A percentile compares a stretch with the other conserved stretches of the same genome.
phyloP scores from a whole-genome alignment of 1,140 invertebrate species.

The Nasonia giraulti region DNA sequence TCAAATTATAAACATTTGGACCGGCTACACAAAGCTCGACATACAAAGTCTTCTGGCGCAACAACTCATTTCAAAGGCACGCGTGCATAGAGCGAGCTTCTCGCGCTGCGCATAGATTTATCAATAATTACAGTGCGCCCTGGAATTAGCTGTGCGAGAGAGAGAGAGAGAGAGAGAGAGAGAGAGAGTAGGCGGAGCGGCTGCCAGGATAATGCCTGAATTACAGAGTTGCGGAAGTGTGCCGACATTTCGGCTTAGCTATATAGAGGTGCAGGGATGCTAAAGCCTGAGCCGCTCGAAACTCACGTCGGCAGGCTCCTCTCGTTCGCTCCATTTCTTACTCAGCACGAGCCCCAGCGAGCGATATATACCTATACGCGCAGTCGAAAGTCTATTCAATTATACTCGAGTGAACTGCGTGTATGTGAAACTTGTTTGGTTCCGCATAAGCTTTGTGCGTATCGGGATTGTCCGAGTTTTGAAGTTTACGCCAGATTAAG shows the following conservation, averaged over 20 bases:
- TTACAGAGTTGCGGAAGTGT: slow-evolving; percentile 36
- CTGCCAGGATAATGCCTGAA: slow-evolving; percentile 40
- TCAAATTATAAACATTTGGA: too few relatives aligned
- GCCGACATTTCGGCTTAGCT: slow-evolving; percentile 36
- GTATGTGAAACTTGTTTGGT: not conserved
- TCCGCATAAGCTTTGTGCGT: too few relatives aligned
- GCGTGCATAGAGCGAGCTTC: slow-evolving; percentile 25
- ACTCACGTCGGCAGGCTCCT: not conserved
- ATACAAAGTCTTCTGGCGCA: not conserved
- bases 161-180: too few relatives aligned
- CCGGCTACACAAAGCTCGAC: too few relatives aligned
- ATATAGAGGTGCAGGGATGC: not conserved
- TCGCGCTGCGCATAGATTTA: slow-evolving; percentile 31
- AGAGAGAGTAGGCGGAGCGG: not conserved
- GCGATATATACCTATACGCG: not conserved
- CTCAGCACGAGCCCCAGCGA: not conserved
- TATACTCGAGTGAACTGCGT: not conserved
- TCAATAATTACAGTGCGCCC: slow-evolving; percentile 44
- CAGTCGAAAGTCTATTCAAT: not conserved
- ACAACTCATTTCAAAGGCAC: slow-evolving; percentile 44
- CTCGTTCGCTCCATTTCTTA: not conserved
- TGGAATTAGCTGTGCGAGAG: not conserved
- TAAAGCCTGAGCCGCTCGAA: slow-evolving; percentile 18
- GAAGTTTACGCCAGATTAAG: too few relatives aligned
- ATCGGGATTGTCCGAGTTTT: too few relatives aligned